A percentile compares a stretch with the other conserved stretches of the same genome.
Evolutionary conservation across 2,888 invertebrate genomes (phyloP).

Genomic region (Tenthredo notha): DNA sequence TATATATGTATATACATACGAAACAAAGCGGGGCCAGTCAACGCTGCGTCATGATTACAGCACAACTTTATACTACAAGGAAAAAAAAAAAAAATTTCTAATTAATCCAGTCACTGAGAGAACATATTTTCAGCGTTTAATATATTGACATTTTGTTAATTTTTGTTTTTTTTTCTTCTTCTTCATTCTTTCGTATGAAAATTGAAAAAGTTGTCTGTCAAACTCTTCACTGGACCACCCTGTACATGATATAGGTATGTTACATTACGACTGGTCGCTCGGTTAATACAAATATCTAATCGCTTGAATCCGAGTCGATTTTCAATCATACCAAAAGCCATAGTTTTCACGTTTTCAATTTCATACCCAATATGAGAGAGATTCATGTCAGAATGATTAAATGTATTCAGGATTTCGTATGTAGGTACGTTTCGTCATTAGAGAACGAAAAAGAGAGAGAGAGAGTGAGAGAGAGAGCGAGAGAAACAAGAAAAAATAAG

Average conservation of each 20-base stretch:
- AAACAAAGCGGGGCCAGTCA: slow-evolving; percentile 3
- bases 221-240: slow-evolving; percentile 36
- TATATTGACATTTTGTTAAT: not conserved
- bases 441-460: not conserved
- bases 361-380: not conserved
- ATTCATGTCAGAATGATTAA: not conserved
- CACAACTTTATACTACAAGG: not conserved
- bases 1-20: not conserved
- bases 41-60: not conserved
- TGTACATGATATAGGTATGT: slow-evolving; percentile 22
- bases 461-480: not conserved
- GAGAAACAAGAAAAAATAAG: not conserved
- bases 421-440: too few species aligned
- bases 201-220: not conserved
- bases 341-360: not conserved
- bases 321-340: not conserved
- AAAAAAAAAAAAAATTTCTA: slow-evolving; percentile 1
- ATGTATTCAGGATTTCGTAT: not conserved
- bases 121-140: not conserved
- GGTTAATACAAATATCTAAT: slow-evolving; percentile 14
- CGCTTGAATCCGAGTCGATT: slow-evolving; percentile 27
- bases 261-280: slow-evolving; percentile 30
- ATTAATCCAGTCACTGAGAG: not conserved
- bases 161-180: not conserved
- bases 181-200: not conserved